Conservation (phyloP, 1,140 invertebrate species). For the Chironomus tepperi region DNA sequence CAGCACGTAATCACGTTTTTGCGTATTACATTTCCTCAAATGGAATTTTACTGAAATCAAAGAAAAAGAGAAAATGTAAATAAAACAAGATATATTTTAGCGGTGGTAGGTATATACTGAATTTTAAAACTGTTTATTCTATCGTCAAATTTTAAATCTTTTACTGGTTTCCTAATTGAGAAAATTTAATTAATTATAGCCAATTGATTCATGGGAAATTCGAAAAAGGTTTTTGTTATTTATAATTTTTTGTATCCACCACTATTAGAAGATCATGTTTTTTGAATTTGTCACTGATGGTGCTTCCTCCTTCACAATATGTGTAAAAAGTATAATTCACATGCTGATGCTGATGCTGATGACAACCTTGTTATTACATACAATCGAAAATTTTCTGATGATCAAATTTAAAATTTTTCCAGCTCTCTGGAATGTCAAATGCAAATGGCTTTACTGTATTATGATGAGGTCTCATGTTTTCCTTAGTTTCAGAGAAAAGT, state of each 20-base stretch:
- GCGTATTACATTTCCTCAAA: too few relatives aligned
- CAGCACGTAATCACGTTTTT: too few relatives aligned
- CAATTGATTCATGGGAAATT: too few relatives aligned
- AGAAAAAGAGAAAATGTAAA: background rate
- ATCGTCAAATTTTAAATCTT: too few relatives aligned
- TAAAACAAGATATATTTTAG: background rate
- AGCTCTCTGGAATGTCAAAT: conserved; percentile 1
- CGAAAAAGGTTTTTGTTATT: too few relatives aligned
- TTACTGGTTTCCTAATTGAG: too few relatives aligned
- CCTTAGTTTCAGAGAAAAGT: background rate
- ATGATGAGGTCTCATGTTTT: background rate
- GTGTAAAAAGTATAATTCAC: too few relatives aligned
- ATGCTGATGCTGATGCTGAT: background rate
- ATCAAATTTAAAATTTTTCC: conserved; percentile 22
- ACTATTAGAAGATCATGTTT: background rate
- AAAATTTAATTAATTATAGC: too few relatives aligned
- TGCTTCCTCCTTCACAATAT: background rate
- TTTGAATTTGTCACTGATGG: background rate
- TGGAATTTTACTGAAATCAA: too few relatives aligned
- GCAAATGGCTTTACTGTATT: background rate
- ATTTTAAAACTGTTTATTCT: too few relatives aligned
- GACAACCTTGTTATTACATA: background rate
- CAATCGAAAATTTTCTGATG: conserved; percentile 6
- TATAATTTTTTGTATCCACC: too few relatives aligned
- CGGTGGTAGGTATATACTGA: background rate